Base-by-base conservation (phyloP, 2,113 vertebrate genomes). In the Lepus americanus region DNA sequence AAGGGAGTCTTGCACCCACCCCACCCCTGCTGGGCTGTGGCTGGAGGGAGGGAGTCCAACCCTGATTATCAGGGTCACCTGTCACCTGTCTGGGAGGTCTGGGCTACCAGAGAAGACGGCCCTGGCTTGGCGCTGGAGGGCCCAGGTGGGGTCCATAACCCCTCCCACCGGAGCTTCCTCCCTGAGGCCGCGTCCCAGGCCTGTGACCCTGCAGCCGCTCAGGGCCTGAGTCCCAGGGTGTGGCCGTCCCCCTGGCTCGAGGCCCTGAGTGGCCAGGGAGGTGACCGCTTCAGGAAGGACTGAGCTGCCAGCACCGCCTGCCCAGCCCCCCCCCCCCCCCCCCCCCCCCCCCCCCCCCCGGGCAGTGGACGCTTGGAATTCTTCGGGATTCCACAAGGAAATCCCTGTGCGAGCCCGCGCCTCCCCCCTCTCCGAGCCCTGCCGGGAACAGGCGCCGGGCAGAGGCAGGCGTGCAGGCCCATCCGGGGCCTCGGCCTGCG, bases 351-450 rank as follows among this genome's bases (percentile, higher is more conserved):
- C 25, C 55, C 9, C 16, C 27, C 9, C n/a, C 5, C 11, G 7
- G 17, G 0, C 6, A 1, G 73, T 44, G 29, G 59, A n/a, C 6
- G 1, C 23, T 29, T 73, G 27, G 6, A 1, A 0, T 10, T 11
- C n/a, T 49, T 16, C 12, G 11, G 51, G 74, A 17, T 86, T 72
- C 66, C 72, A 19, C 31, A 10, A 9, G 85, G 82, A 76, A 14
- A 25, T 33, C 79, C 86, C 61, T 49, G 53, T 69, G 1, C 8
- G 66, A n/a, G 17, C 36, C 3, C 1, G 5, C 0, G 36, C 33
- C 4, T 7, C 27, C 25, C 4, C 80, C 23, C 51, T 31, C 11
- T 14, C 4, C 0, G 29, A 39, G 22, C 63, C 73, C 51, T 70
- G 82, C 72, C 36, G 17, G 73, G 63, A 66, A 3, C 39, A 12